Base-by-base conservation (phyloP, 2,888 invertebrate species). In the Scaptomyza tumidula region DNA sequence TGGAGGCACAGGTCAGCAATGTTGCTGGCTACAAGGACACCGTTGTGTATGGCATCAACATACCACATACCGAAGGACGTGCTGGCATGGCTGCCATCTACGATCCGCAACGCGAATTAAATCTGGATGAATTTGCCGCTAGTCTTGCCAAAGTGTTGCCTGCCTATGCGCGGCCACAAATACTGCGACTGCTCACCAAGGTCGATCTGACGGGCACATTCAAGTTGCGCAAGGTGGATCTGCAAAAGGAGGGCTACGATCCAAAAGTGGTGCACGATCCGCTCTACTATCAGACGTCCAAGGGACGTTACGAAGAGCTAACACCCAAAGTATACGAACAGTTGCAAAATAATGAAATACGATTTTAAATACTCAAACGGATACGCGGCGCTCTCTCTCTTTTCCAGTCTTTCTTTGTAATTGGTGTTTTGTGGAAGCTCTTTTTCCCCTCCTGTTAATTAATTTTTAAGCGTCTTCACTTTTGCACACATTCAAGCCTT, bases 181-280 rank as follows among this genome's bases (percentile, higher is more conserved):
- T 99, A 92, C 91, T 99, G 55, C 93, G 99, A 75, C 94, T 97
- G 76, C 94, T 98, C 90, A 93, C 94, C 31, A 95, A 95, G 91
- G 94, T 99, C 82, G 98, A 98, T 91, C 95, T 97, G 93, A 99
- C 99, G 81, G 98, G 98, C 84, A 99, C 99, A 31, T 99, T 97
- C 92, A 99, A 99, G 93, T 93, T 99, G 93, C 97, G 97, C 93
- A 99, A 99, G 93, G 95, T 95, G 57, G 97, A 98, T 90, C 94
- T 99, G 52, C 97, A 98, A 91, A 96, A 96, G 67, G 97, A 98
- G 80, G 97, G 97, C n/a, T 99, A 96, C 90, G 94, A 99, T 90
- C 95, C 96, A 1, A 93, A 92, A 64, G 90, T 93, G 75, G 94
- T 95, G 66, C 94, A 93, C 74, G 98, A 98, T 91, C 94, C 94